A percentile compares a stretch with the other conserved stretches of the same genome.
These are phyloP conservation scores for Manacus vitellinus DNA, from an alignment of 2,113 vertebrate genomes.

Conservation along the genomic window DNA sequence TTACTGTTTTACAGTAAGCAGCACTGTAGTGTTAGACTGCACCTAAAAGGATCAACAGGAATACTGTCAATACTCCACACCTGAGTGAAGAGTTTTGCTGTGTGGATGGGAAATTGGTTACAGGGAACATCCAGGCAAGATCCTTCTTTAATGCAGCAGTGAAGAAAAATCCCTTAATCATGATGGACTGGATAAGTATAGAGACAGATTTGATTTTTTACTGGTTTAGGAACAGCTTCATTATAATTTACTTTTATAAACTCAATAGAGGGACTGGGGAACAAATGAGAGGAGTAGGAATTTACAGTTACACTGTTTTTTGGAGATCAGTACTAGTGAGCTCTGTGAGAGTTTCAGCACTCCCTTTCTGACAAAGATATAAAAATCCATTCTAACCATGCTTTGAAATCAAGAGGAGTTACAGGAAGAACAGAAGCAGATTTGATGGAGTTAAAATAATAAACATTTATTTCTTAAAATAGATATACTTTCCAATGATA, in stretches of 20 bases:
- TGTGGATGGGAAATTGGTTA: not conserved
- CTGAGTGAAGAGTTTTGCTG: not conserved
- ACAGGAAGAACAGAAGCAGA: not conserved
- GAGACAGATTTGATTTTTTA: not conserved
- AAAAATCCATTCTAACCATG: not conserved
- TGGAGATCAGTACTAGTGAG: not conserved
- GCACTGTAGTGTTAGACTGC: not conserved
- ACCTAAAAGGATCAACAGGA: not conserved
- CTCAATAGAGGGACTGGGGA: not conserved
- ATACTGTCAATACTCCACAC: not conserved
- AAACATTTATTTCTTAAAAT: not conserved
- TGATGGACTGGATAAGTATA: not conserved
- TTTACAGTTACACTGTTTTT: not conserved
- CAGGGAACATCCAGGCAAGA: not conserved
- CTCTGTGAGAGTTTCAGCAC: not conserved
- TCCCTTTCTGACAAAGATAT: not conserved
- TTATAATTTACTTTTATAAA: not conserved
- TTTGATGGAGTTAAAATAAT: not conserved
- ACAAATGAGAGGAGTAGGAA: not conserved
- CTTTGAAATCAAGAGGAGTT: not conserved
- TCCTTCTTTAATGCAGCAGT: not conserved
- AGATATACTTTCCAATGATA: not conserved
- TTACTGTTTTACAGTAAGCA: not conserved
- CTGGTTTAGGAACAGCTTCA: not conserved
- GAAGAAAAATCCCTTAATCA: not conserved